Base-by-base conservation (phyloP, 2,113 vertebrate genomes). In the Hydrochoerus hydrochaeris region DNA sequence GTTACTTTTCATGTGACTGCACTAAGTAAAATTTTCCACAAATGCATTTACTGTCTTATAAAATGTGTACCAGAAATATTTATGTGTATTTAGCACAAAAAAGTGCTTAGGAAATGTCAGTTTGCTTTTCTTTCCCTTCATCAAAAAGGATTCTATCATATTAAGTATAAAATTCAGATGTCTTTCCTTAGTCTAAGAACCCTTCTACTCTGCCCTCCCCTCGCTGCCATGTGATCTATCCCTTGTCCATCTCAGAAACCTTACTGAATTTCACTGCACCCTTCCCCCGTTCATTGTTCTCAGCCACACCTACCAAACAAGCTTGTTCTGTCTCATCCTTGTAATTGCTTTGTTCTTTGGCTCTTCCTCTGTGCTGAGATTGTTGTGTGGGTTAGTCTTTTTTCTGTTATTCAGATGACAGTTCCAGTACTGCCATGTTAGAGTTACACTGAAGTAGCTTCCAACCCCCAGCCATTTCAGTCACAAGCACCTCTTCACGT, bases 281-380 rank as follows among this genome's bases (percentile, higher is more conserved):
- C 7, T 67, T 73, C 20, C 12, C n/a, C 62, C 46, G 38, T 63
- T 93, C 77, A 4, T n/a, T 38, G 38, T 63, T 67, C 77, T 54
- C 62, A 52, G 69, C 26, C 87, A 62, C 41, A 10, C 91, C 93
- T 32, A 10, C 62, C 46, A 60, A 85, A 44, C 90, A 90, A 69
- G 85, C 69, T 85, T 49, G 81, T 26, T 91, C 71, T 88, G 78
- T 87, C 82, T 94, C 71, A 22, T 0, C 3, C 4, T 78, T 85
- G 85, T 90, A 80, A 96, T 86, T 77, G 46, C 94, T 95, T 94
- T 92, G 63, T 62, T 84, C 54, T 92, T 38, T 52, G 44, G 85
- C 69, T 95, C 44, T 46, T 57, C 65, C 75, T 92, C 65, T 92
- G 88, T 83, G 71, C 60, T 73, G 93, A 88, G 60, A 83, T 95